Percentiles rank a stretch among this genome's conserved stretches.
Conservation (phyloP, 1,140 invertebrate genomes). For the Pygmarrhopalites habei region DNA sequence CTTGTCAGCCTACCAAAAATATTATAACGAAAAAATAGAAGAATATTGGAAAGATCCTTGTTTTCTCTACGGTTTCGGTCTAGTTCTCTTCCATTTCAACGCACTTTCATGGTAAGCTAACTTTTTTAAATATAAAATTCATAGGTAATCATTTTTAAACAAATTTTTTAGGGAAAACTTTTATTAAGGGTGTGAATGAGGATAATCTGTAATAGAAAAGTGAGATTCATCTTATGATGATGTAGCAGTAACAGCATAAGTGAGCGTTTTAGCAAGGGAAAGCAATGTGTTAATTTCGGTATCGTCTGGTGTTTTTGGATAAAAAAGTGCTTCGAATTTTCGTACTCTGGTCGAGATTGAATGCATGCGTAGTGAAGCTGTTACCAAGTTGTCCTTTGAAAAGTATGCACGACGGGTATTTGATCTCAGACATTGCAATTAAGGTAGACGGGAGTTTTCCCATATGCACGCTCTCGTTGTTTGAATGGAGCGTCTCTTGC, state of each 20-base stretch:
- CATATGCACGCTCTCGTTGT: too few species aligned
- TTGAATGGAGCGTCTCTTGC: too few species aligned
- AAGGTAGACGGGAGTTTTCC: too few species aligned
- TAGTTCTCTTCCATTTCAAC: slow-evolving; percentile 94
- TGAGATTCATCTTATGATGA: neutral
- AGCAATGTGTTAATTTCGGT: too few species aligned
- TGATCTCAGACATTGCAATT: too few species aligned
- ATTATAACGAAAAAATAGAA: slow-evolving; percentile 58
- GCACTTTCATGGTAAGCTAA: slow-evolving; percentile 85
- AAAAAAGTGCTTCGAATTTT: too few species aligned
- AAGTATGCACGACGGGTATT: too few species aligned
- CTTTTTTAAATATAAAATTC: too few species aligned
- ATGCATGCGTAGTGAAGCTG: too few species aligned
- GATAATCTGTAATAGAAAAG: neutral
- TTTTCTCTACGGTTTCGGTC: slow-evolving; percentile 85
- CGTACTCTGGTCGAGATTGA: too few species aligned
- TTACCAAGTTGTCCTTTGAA: too few species aligned
- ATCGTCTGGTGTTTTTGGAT: too few species aligned
- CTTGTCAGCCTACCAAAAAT: slow-evolving; percentile 90
- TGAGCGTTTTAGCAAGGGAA: neutral
- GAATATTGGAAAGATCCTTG: slow-evolving; percentile 85
- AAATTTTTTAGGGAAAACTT: neutral
- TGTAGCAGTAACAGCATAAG: neutral
- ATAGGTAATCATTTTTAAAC: neutral
- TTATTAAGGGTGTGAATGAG: neutral